phyloP scores from a whole-genome alignment of 1,140 invertebrate species.

The Campoletis sonorensis region DNA sequence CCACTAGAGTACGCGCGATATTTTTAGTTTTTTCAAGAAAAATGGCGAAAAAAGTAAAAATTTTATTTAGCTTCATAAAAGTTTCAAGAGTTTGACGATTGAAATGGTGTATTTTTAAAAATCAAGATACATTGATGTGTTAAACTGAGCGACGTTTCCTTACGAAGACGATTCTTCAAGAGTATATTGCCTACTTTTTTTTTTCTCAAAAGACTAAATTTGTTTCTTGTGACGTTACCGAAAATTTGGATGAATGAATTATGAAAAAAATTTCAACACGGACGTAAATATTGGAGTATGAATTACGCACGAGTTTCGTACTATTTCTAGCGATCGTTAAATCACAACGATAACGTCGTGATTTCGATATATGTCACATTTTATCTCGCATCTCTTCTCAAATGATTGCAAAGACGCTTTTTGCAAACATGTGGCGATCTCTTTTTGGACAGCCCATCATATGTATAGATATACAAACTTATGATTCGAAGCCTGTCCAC shows the following conservation, averaged over 20 bases:
- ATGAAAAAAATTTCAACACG: background rate
- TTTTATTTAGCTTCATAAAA: too few species aligned
- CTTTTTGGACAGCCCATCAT: background rate
- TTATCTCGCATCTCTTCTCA: constrained; percentile 25
- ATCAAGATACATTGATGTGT: too few species aligned
- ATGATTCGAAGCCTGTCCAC: too few species aligned
- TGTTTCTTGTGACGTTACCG: too few species aligned
- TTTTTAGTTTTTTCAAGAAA: too few species aligned
- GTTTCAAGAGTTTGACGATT: too few species aligned
- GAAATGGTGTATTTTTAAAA: too few species aligned
- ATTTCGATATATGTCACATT: background rate
- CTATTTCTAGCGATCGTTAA: constrained; percentile 28
- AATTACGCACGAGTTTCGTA: background rate
- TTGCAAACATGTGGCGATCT: constrained; percentile 19
- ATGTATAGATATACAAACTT: background rate
- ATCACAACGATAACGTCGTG: background rate
- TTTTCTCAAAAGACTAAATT: too few species aligned
- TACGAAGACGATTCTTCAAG: too few species aligned
- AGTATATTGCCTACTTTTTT: background rate
- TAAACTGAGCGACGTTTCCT: too few species aligned
- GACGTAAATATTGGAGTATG: background rate
- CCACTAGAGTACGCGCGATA: too few species aligned
- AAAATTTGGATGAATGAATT: background rate
- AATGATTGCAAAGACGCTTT: background rate
- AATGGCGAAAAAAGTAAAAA: too few species aligned